phyloP scores from a whole-genome alignment of 2,797 vertebrate genomes.

The Synaphobranchus kaupii region DNA sequence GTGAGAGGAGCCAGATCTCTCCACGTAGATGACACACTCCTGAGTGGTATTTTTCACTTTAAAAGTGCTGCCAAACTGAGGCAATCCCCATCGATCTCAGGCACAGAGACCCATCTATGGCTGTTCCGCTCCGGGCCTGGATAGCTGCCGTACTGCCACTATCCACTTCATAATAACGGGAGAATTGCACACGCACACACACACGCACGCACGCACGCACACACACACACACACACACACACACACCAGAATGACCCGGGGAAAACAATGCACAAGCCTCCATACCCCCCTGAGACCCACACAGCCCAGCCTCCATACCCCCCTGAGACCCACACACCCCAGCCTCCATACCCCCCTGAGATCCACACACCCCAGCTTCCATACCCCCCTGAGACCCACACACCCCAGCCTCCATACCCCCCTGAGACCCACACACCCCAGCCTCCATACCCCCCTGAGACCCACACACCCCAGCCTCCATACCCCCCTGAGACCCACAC shows the following conservation, averaged over 20 bases:
- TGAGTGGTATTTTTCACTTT: neutral
- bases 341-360: too few relatives aligned
- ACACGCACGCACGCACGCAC: neutral
- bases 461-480: too few relatives aligned
- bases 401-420: too few relatives aligned
- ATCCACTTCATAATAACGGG: neutral
- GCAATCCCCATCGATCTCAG: neutral
- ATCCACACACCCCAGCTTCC: too few relatives aligned
- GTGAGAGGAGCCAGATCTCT: neutral
- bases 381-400: too few relatives aligned
- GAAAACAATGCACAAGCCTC: too few relatives aligned
- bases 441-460: too few relatives aligned
- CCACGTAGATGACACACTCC: neutral
- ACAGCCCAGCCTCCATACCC: too few relatives aligned
- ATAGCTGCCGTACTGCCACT: neutral
- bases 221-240: neutral
- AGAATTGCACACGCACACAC: neutral
- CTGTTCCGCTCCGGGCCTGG: neutral
- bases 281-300: too few relatives aligned
- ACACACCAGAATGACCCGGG: neutral
- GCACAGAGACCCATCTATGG: neutral
- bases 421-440: too few relatives aligned
- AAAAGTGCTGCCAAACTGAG: neutral
- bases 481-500: too few relatives aligned
- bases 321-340: too few relatives aligned